Evolutionary conservation across 2,888 invertebrate species (phyloP).

Genomic region (Oscheius sp.): DNA sequence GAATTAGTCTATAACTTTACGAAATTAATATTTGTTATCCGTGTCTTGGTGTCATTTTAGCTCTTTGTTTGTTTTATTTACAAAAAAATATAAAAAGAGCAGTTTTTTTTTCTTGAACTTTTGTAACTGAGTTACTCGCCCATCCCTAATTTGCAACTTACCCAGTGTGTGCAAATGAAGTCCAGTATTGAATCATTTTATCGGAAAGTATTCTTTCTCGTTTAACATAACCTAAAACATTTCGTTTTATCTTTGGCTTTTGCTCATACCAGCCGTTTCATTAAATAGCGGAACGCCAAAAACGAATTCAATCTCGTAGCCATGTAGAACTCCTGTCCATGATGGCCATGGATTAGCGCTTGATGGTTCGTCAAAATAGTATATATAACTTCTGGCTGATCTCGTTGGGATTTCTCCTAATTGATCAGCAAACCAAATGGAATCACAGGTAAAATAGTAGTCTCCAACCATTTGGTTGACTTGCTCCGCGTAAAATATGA

Average conservation of each 20-base stretch:
- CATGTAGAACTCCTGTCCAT: conserved; percentile 85
- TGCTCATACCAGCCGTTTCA: conserved; percentile 53
- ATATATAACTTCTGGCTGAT: conserved; percentile 63
- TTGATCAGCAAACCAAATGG: conserved; percentile 64
- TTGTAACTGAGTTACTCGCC: too few relatives aligned
- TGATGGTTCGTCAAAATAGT: conserved; percentile 69
- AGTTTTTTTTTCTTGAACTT: not conserved
- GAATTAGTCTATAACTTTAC: too few relatives aligned
- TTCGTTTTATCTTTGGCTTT: not conserved
- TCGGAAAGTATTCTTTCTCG: conserved; percentile 53
- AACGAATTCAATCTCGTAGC: conserved; percentile 96
- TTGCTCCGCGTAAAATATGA: conserved; percentile 64
- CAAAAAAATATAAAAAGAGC: too few relatives aligned
- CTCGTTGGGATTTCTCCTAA: conserved; percentile 48
- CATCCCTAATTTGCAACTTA: too few relatives aligned
- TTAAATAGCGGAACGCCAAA: conserved; percentile 85
- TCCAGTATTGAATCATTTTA: conserved; percentile 68
- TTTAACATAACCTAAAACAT: conserved; percentile 36
- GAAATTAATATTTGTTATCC: too few relatives aligned
- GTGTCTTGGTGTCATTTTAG: too few relatives aligned
- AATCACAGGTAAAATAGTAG: conserved; percentile 80
- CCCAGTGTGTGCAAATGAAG: conserved; percentile 64
- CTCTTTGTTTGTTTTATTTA: too few relatives aligned
- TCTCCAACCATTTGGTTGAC: conserved; percentile 79
- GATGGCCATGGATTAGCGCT: conserved; percentile 69